Evolutionary conservation across 1,140 invertebrate species (phyloP), one percentile per base, ranked within the genome.

Genomic region (Andricus grossulariae): DNA sequence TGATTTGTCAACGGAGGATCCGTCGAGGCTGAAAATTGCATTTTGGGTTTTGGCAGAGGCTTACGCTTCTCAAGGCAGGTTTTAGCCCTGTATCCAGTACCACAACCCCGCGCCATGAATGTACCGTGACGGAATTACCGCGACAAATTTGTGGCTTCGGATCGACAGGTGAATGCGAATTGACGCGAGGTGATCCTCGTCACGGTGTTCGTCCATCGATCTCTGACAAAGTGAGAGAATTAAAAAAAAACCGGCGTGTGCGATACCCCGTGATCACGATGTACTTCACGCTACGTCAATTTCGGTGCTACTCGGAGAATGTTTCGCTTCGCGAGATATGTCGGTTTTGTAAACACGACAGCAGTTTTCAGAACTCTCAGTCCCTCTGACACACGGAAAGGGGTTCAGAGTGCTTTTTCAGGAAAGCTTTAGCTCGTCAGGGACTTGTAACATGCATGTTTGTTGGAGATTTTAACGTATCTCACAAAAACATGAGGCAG

Each of bases 1-100:
- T 16, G 13, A 60, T 60, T 21, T 19, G 32, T 32, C 21, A 60
- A 60, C 25, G 32, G 13, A 60, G 21, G 57, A 66, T 4, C 25
- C 50, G 66, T 49, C 50, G 79, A 75, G 71, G 77, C 71, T 49
- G 49, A 73, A 78, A 81, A 78, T 81, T 78, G 71, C 76, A 77
- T 81, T 81, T 81, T 77, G 73, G 32, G 55, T 54, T 78, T 74
- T 60, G 50, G 60, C 19, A 73, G n/a, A 66, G 60, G 60, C 60
- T 66, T 66, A 66, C 25, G 25, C 12, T 66, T 15, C 57, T 66
- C 57, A 32, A 66, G 39, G 21, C 57, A 66, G 57, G 57, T 66
- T 66, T 66, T 39, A 66, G 32, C 25, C 57, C 57, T n/a, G 25
- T 32, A 66, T 66, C 57, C 60, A n/a, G 12, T 66, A 6, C 60